Percentiles rank a stretch among this genome's conserved stretches.
These are phyloP conservation scores for Piscicola geometra DNA, from an alignment of 2,888 invertebrate species.

Conservation along the genomic window DNA sequence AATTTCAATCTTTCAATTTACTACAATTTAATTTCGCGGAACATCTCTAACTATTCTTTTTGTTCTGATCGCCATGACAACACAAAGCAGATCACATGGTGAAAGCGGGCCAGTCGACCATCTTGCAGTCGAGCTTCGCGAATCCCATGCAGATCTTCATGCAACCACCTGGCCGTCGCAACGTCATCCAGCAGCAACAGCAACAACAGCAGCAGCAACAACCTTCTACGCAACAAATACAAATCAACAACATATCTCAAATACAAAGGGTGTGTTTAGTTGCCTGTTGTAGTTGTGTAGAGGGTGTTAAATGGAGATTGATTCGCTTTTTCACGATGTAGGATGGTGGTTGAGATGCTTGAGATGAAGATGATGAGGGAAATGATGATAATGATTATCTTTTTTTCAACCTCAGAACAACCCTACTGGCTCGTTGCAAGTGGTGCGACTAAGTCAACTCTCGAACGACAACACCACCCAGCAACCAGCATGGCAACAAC, in stretches of 20 bases:
- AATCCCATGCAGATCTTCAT: conserved; percentile 34
- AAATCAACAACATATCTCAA: conserved; percentile 10
- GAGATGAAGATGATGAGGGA: too few species aligned
- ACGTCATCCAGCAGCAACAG: background rate
- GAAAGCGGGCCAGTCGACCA: conserved; percentile 24
- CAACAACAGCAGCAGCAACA: background rate
- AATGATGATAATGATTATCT: too few species aligned
- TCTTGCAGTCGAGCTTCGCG: conserved; percentile 32
- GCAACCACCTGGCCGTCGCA: conserved; percentile 25
- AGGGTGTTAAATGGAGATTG: background rate
- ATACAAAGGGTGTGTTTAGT: conserved; percentile 29
- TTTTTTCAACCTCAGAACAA: too few species aligned
- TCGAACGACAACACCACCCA: background rate
- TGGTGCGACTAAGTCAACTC: conserved; percentile 21
- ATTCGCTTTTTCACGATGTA: background rate
- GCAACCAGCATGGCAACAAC: conserved; percentile 9
- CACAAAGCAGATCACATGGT: conserved; percentile 18
- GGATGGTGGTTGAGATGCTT: too few species aligned
- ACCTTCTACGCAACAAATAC: too few species aligned
- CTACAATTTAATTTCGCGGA: too few species aligned
- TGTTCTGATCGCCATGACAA: too few species aligned
- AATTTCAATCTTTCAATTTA: too few species aligned
- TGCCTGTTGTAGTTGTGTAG: background rate
- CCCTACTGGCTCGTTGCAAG: conserved; percentile 23
- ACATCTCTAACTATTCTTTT: too few species aligned